Evolutionary conservation across 2,113 vertebrate species (phyloP).

Genomic region (Arvicanthis niloticus): DNA sequence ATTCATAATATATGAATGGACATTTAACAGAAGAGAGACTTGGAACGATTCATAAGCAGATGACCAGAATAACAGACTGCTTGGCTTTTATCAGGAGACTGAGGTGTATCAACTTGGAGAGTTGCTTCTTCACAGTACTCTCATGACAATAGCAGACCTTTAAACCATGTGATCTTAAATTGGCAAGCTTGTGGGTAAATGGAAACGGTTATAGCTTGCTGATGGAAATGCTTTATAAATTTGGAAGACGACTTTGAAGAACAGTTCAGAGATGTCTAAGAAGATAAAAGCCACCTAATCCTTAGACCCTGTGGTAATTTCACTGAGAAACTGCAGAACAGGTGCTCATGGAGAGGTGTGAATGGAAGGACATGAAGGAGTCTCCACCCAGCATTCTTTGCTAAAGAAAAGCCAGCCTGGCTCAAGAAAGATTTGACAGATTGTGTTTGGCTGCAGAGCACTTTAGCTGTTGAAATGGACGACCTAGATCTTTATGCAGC

Average conservation of each 20-base stretch:
- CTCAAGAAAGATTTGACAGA: neutral
- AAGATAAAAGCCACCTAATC: neutral
- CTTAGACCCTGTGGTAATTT: neutral
- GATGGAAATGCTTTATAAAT: neutral
- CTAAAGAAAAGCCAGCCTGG: neutral
- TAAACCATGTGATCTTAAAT: neutral
- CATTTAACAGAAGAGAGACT: neutral
- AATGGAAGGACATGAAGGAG: neutral
- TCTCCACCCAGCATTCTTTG: neutral
- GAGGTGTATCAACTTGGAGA: neutral
- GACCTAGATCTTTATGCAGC: neutral
- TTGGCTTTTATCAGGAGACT: neutral
- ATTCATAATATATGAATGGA: neutral
- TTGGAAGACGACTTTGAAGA: slow-evolving; percentile 16
- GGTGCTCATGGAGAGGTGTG: too few relatives aligned
- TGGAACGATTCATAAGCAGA: neutral
- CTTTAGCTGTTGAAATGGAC: neutral
- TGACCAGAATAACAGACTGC: neutral
- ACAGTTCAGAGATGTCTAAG: neutral
- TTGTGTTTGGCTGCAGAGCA: neutral
- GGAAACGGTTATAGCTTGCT: neutral
- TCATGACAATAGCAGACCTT: neutral
- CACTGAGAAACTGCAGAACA: neutral
- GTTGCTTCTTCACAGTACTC: neutral
- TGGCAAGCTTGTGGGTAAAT: neutral